A percentile compares a stretch with the other conserved stretches of the same genome.
phyloP scores from a whole-genome alignment of 2,888 invertebrate species.

The Euclidia mi region DNA sequence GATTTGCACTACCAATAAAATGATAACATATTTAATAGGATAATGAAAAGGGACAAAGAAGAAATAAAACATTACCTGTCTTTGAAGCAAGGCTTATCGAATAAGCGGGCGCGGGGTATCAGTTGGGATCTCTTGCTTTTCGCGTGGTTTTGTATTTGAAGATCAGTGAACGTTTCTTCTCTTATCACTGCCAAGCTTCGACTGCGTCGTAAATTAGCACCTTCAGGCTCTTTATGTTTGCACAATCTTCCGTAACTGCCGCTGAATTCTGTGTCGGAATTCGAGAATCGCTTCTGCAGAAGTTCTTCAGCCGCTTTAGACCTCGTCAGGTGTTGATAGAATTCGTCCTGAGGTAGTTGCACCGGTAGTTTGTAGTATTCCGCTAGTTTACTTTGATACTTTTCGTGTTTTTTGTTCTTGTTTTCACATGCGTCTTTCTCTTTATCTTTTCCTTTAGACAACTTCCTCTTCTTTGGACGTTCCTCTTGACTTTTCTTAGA shows the following conservation, averaged over 20 bases:
- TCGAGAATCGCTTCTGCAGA: constrained; percentile 82
- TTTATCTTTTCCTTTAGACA: constrained; percentile 79
- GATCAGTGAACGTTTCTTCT: constrained; percentile 93
- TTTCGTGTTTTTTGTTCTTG: constrained; percentile 84
- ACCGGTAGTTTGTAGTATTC: constrained; percentile 86
- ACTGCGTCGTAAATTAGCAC: constrained; percentile 91
- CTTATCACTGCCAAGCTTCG: constrained; percentile 94
- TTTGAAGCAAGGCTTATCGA: constrained; percentile 93
- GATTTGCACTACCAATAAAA: too few relatives aligned
- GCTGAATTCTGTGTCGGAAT: constrained; percentile 85
- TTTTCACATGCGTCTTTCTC: constrained; percentile 77
- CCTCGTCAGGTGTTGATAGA: constrained; percentile 85
- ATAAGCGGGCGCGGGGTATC: constrained; percentile 94
- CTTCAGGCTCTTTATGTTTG: constrained; percentile 86
- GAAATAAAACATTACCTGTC: constrained; percentile 90
- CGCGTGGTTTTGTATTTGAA: constrained; percentile 91
- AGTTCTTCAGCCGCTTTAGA: constrained; percentile 86
- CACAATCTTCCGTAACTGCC: constrained; percentile 86
- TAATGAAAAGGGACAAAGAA: constrained; percentile 2
- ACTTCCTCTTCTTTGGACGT: constrained; percentile 84
- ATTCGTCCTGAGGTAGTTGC: constrained; percentile 86
- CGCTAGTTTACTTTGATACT: constrained; percentile 86
- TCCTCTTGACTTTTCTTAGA: constrained; percentile 82
- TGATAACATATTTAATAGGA: too few relatives aligned
- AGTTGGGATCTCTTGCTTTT: constrained; percentile 93